phyloP scores from a whole-genome alignment of 2,113 vertebrate genomes.

The Peromyscus leucopus region DNA sequence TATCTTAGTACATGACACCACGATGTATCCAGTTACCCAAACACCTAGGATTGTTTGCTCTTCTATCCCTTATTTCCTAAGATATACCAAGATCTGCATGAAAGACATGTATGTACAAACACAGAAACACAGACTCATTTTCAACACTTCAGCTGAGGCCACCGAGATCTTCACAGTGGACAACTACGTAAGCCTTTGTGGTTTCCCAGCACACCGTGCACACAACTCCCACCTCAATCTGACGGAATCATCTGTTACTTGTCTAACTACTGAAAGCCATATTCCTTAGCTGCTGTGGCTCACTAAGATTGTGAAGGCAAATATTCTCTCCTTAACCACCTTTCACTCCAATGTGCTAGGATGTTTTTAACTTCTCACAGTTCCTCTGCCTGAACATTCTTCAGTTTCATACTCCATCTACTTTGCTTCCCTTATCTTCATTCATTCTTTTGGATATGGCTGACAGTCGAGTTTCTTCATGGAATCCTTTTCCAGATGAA shows the following conservation, averaged over 20 bases:
- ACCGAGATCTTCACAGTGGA: neutral
- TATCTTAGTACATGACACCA: neutral
- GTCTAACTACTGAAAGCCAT: slow-evolving; percentile 22
- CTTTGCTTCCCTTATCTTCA: neutral
- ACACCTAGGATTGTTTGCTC: neutral
- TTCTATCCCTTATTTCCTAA: neutral
- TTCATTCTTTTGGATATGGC: neutral
- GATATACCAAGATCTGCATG: neutral
- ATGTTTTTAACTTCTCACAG: neutral
- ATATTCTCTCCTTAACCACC: neutral
- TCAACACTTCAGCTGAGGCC: slow-evolving; percentile 19
- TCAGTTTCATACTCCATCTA: neutral
- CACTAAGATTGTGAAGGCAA: neutral
- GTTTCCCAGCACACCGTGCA: neutral
- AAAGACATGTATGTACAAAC: neutral
- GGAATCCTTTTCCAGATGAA: neutral
- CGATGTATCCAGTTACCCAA: neutral
- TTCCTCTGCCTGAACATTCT: neutral
- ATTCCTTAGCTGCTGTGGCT: neutral
- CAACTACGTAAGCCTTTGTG: neutral
- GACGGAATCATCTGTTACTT: neutral
- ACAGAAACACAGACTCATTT: neutral
- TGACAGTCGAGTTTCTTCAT: neutral
- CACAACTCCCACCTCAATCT: neutral
- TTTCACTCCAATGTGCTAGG: neutral